Evolutionary conservation across 2,113 vertebrate genomes (phyloP), one percentile per base, ranked within the genome.

Genomic region (Patagioenas fasciata): DNA sequence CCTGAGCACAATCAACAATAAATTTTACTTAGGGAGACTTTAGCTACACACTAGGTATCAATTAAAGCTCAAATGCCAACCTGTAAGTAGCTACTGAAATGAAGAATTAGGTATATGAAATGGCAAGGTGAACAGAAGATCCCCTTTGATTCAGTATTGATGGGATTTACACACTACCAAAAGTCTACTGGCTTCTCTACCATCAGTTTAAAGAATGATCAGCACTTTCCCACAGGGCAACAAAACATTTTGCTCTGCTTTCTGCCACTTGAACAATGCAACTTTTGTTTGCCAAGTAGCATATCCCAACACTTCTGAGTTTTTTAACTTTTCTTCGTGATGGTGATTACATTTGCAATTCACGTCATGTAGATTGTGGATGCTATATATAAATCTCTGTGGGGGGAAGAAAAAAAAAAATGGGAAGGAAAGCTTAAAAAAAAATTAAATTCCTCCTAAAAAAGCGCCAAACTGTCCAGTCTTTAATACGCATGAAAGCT

Each of bases 331-430:
- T 80, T 74, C 58, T 84, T 81, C 1, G 0, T 85, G 31, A 57
- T 93, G 54, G 40, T 96, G 93, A 94, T 97, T 97, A 80, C 83
- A 97, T 97, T 95, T 96, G 72, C 38, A 93, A 92, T 96, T 97
- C 82, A 90, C 85, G 32, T 13, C 40, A 42, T 15, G 69, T 54
- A 70, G 66, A 88, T 80, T 85, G 31, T 66, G 42, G 58, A 82
- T 73, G 50, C 3, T 93, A 78, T 93, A 51, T 95, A 77, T 87
- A 94, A 95, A 91, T 82, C 78, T 28, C 15, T 65, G 7, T 28
- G 21, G 31, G 24, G 17, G 5, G 5, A 26, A 9, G 16, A 34
- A 34, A 9, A 40, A 50, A 13, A 40, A 44, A 56, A 34, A 9
- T 42, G 5, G 6, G 5, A 12, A 51, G 6, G 2, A 78, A 80